Evolutionary conservation across 2,113 vertebrate species (phyloP).

Genomic region (Corvus cornix): DNA sequence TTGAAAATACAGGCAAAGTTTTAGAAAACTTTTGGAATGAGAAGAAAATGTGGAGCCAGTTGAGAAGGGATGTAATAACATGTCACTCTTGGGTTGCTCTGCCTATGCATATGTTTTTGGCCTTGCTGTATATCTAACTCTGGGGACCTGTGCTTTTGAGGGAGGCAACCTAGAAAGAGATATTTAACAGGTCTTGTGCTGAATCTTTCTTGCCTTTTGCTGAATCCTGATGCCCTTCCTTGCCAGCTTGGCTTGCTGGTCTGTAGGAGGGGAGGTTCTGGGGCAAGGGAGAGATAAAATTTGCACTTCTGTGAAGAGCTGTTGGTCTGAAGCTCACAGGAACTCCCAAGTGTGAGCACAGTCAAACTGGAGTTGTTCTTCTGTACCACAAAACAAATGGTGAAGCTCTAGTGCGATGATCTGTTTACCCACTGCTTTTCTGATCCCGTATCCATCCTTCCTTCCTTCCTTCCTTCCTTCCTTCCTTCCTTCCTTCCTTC

Average conservation of each 20-base stretch:
- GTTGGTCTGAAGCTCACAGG: background rate
- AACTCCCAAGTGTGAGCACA: background rate
- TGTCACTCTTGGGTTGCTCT: background rate
- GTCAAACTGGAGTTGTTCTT: background rate
- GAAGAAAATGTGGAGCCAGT: background rate
- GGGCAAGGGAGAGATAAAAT: background rate
- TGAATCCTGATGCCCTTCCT: background rate
- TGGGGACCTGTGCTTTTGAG: background rate
- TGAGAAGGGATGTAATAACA: background rate
- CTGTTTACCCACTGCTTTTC: no score
- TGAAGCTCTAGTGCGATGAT: background rate
- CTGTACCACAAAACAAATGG: background rate
- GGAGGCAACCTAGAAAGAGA: background rate
- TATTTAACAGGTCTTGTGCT: background rate
- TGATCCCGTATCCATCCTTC: no score
- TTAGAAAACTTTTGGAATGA: background rate
- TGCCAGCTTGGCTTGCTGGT: background rate
- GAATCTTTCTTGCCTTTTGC: background rate
- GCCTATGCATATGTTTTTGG: background rate
- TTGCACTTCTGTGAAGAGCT: background rate
- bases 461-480: no score
- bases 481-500: no score
- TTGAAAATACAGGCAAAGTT: background rate
- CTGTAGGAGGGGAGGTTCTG: background rate
- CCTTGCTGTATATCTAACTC: background rate